phyloP scores from a whole-genome alignment of 2,797 vertebrate species.

The Sus cebifrons region DNA sequence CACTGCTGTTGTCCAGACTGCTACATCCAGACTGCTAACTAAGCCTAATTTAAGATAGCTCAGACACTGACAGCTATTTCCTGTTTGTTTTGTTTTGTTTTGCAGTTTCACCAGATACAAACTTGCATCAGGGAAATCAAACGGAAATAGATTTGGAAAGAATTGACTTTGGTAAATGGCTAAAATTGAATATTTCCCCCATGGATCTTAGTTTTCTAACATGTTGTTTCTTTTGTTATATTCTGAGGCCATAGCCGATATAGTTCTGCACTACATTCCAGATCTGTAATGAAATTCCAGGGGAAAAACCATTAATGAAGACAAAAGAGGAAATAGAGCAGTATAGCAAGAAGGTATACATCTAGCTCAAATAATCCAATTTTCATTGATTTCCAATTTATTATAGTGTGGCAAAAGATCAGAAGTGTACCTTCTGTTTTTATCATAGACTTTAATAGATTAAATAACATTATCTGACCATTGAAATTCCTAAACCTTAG shows the following conservation, averaged over 20 bases:
- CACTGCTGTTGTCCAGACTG: not conserved
- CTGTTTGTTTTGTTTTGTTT: not conserved
- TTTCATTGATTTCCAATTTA: slow-evolving; percentile 78
- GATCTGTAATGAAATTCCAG: slow-evolving; percentile 37
- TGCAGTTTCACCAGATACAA: not conserved
- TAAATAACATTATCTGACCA: slow-evolving; percentile 52
- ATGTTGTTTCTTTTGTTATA: slow-evolving; percentile 65
- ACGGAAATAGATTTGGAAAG: not conserved
- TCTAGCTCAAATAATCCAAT: slow-evolving; percentile 62
- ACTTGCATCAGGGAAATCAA: not conserved
- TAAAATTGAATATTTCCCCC: slow-evolving; percentile 41
- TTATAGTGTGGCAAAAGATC: slow-evolving; percentile 65
- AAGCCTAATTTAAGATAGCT: not conserved
- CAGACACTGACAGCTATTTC: not conserved
- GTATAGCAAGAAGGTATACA: slow-evolving; percentile 21
- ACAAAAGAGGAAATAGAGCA: not conserved
- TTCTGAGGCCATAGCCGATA: not conserved
- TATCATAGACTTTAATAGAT: slow-evolving; percentile 59
- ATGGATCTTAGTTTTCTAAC: slow-evolving; percentile 20
- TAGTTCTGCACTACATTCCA: not conserved
- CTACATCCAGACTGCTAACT: not conserved
- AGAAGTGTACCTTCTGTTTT: slow-evolving; percentile 59
- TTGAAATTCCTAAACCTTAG: not conserved
- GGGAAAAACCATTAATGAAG: slow-evolving; percentile 53
- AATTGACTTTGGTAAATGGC: not conserved